phyloP scores from a whole-genome alignment of 2,888 invertebrate species.

The Taphrorychus bicolor region DNA sequence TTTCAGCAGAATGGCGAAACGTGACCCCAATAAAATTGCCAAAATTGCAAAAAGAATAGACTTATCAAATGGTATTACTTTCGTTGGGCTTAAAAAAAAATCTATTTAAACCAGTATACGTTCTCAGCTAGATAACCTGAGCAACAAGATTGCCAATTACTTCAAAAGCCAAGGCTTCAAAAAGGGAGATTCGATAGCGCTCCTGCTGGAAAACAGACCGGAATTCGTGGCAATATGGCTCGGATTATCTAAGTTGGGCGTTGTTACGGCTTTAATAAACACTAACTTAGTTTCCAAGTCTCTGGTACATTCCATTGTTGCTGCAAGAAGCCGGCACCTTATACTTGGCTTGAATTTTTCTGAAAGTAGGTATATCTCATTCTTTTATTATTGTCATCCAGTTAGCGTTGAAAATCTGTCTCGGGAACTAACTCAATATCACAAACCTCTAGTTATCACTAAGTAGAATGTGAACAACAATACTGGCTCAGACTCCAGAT shows the following conservation, averaged over 20 bases:
- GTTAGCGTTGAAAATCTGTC: too few relatives aligned
- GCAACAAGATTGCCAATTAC: slow-evolving; percentile 78
- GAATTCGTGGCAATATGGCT: slow-evolving; percentile 92
- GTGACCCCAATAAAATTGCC: slow-evolving; percentile 72
- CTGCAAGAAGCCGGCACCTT: too few relatives aligned
- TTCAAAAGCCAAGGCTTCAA: slow-evolving; percentile 77
- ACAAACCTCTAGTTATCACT: too few relatives aligned
- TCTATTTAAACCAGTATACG: neutral
- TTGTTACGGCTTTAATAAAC: slow-evolving; percentile 88
- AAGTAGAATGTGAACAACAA: too few relatives aligned
- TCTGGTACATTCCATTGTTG: too few relatives aligned
- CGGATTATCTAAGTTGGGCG: slow-evolving; percentile 86
- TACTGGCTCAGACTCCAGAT: too few relatives aligned
- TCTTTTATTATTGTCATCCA: too few relatives aligned
- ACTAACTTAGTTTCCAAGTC: slow-evolving; percentile 74
- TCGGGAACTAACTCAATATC: too few relatives aligned
- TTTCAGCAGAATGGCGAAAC: slow-evolving; percentile 49
- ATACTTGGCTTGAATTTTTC: too few relatives aligned
- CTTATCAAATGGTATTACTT: slow-evolving; percentile 68
- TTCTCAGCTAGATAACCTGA: slow-evolving; percentile 77
- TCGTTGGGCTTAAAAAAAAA: neutral
- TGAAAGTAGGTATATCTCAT: too few relatives aligned
- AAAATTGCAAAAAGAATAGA: slow-evolving; percentile 70
- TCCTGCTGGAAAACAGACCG: slow-evolving; percentile 87
- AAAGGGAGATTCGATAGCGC: slow-evolving; percentile 86